Conservation (phyloP, 2,888 invertebrate genomes). For the Ectropis crepuscularia region DNA sequence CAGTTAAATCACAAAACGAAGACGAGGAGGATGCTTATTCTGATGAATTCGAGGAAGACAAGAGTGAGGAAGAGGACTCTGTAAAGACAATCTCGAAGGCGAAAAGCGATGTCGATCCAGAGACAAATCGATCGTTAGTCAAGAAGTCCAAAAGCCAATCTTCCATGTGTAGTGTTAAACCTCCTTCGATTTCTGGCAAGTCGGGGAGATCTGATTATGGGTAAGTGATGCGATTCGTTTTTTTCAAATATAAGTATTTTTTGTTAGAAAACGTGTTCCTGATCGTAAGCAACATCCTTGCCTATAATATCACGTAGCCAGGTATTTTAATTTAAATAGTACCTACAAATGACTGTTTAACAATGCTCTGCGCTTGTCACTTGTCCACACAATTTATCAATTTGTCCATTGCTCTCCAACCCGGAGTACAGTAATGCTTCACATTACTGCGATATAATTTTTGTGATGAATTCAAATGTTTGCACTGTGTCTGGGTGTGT, state of each 20-base stretch:
- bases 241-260: constrained; percentile 17
- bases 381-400: too few relatives aligned
- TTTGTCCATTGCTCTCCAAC: too few relatives aligned
- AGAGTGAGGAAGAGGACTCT: constrained; percentile 63
- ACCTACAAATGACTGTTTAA: too few relatives aligned
- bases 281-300: too few relatives aligned
- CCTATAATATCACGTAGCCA: too few relatives aligned
- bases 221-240: constrained; percentile 50
- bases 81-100: constrained; percentile 50
- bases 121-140: constrained; percentile 50
- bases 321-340: too few relatives aligned
- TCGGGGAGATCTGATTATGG: constrained; percentile 73
- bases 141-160: constrained; percentile 71
- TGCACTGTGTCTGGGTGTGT: too few relatives aligned
- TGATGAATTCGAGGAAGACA: constrained; percentile 79
- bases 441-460: too few relatives aligned
- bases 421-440: too few relatives aligned
- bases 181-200: constrained; percentile 63
- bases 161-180: constrained; percentile 58
- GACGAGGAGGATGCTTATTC: constrained; percentile 72
- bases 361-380: too few relatives aligned
- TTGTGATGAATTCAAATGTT: too few relatives aligned
- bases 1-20: constrained; percentile 39
- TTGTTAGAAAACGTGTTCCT: constrained; percentile 14
- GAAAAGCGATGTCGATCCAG: constrained; percentile 44